phyloP scores from a whole-genome alignment of 2,888 invertebrate species.

The Pimpla rufipes region DNA sequence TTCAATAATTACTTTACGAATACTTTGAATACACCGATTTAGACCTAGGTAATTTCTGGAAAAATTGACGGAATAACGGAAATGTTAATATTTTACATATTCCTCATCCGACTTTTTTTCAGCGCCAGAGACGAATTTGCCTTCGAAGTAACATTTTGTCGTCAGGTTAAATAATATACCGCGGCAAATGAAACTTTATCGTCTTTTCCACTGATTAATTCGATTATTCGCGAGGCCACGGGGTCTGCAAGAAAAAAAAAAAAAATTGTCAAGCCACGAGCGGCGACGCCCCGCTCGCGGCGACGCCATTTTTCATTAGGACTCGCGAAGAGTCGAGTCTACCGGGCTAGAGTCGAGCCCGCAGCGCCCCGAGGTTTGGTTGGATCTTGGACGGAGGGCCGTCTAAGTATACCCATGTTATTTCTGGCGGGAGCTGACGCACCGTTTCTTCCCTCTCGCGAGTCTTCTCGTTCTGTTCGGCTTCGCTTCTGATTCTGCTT shows the following conservation, averaged over 20 bases:
- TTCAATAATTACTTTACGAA: neutral
- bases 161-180: too few relatives aligned
- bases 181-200: too few relatives aligned
- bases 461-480: constrained; percentile 61
- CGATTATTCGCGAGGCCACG: constrained; percentile 15
- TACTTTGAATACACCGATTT: too few relatives aligned
- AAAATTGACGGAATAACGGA: too few relatives aligned
- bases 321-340: constrained; percentile 67
- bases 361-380: constrained; percentile 73
- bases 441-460: constrained; percentile 76
- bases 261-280: constrained; percentile 8
- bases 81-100: too few relatives aligned
- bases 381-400: constrained; percentile 81
- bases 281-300: constrained; percentile 36
- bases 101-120: too few relatives aligned
- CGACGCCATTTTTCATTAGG: constrained; percentile 79
- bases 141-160: too few relatives aligned
- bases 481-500: constrained; percentile 61
- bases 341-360: neutral
- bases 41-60: too few relatives aligned
- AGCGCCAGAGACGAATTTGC: too few relatives aligned
- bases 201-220: constrained; percentile 19
- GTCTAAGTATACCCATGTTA: constrained; percentile 85
- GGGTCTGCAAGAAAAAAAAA: neutral
- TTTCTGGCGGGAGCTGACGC: constrained; percentile 85